Evolutionary conservation across 1,140 invertebrate genomes (phyloP), one percentile per base, ranked within the genome.

Genomic region (Drosophila albomicans): DNA sequence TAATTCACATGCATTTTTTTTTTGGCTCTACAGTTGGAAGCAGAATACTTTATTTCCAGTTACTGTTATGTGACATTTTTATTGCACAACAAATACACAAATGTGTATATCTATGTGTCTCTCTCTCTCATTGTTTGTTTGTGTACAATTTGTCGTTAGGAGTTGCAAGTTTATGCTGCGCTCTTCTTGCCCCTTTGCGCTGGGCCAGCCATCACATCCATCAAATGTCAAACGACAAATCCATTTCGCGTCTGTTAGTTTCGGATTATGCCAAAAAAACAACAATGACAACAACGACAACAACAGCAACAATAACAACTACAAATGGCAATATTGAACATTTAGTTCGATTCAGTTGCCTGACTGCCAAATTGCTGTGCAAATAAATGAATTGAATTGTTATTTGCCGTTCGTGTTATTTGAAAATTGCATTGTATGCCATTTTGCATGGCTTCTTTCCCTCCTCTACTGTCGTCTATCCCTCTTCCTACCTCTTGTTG

Each of bases 381-480:
- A 85, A 85, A 85, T 81, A 85, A 85, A 85, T 85, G 68, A 85
- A 85, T 85, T 85, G 78, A 85, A 85, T 85, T 78, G 81, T 84
- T 84, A 79, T 84, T 84, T 84, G 52, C 81, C 73, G 73, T 84
- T 84, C 81, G 81, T 84, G 81, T 78, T 84, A 79, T 84, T 77
- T 63, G 77, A 62, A 72, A 84, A 84, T 79, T 69, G 76, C 80
- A 76, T 72, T 75, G 65, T 68, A 77, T 72, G 75, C 46, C 69
- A 81, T 70, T 82, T 81, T 78, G 38, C 52, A 73, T 62, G 48
- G 32, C 32, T 46, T 45, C 62, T 35, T 41, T 32, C n/a, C 15
- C 32, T 13, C 25, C 8, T 35, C 13, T 13, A 4, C 25, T 6
- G 1, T 3, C 28, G n/a, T 4, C 15, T 41, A 5, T 20, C 20